Evolutionary conservation across 2,113 vertebrate species (phyloP).

Genomic region (Archocentrus centrarchus): DNA sequence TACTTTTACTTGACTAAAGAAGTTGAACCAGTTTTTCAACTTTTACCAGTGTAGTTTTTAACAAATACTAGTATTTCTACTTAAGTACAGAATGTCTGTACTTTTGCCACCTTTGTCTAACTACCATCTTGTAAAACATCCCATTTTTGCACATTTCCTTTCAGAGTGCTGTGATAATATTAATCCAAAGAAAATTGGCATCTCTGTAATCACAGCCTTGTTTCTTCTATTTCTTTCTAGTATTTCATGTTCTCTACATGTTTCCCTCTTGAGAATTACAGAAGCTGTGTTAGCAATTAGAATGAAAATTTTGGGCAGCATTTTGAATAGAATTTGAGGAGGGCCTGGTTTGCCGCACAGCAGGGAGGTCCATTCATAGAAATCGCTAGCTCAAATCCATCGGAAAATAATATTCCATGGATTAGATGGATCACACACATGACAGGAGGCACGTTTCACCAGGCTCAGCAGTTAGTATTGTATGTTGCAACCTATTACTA

Average conservation of each 20-base stretch:
- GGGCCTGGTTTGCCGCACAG: not conserved
- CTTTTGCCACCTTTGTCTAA: not conserved
- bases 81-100: too few relatives aligned
- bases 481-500: not conserved
- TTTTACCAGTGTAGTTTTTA: too few relatives aligned
- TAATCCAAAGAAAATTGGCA: slow-evolving; percentile 1
- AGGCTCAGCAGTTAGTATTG: not conserved
- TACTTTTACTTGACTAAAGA: too few relatives aligned
- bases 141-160: not conserved
- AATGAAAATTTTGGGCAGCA: not conserved
- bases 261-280: not conserved
- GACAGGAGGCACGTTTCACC: not conserved
- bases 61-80: too few relatives aligned
- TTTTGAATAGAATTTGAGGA: not conserved
- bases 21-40: too few relatives aligned
- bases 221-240: not conserved
- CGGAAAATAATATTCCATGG: not conserved
- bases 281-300: not conserved
- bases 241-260: not conserved
- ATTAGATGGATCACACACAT: not conserved
- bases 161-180: not conserved
- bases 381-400: not conserved
- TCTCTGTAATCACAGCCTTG: not conserved
- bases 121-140: not conserved
- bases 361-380: not conserved